A percentile compares a stretch with the other conserved stretches of the same genome.
phyloP scores from a whole-genome alignment of 2,113 vertebrate species.

The Tychaedon coryphoeus region DNA sequence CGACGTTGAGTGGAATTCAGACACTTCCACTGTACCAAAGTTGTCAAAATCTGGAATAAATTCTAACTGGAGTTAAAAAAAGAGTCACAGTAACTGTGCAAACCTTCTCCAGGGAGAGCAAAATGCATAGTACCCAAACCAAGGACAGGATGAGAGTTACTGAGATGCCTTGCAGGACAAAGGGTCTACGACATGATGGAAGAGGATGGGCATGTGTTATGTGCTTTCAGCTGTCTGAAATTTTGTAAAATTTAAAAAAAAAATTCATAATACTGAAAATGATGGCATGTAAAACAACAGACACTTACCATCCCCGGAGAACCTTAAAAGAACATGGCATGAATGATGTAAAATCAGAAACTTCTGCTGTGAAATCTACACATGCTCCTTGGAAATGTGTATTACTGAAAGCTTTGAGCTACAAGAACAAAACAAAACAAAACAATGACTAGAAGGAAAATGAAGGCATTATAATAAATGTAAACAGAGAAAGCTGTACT shows the following conservation, averaged over 20 bases:
- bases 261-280: background rate
- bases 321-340: conserved; percentile 82
- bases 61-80: background rate
- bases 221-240: background rate
- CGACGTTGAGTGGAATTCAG: background rate
- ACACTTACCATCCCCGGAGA: conserved; percentile 85
- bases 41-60: conserved; percentile 17
- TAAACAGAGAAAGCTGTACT: background rate
- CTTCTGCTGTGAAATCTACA: conserved; percentile 75
- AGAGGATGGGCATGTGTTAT: background rate
- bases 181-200: background rate
- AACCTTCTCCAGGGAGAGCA: background rate
- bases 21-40: background rate
- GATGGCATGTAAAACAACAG: conserved; percentile 44
- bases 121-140: background rate
- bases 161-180: background rate
- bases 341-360: conserved; percentile 71
- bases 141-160: background rate
- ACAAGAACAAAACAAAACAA: conserved; percentile 65
- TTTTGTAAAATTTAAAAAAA: background rate
- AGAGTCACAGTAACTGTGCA: background rate
- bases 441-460: conserved; percentile 57
- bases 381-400: conserved; percentile 77
- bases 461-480: background rate
- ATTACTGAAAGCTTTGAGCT: conserved; percentile 83